These are phyloP conservation scores for Abramis brama DNA, from an alignment of 2,113 vertebrate species.

Conservation along the genomic window DNA sequence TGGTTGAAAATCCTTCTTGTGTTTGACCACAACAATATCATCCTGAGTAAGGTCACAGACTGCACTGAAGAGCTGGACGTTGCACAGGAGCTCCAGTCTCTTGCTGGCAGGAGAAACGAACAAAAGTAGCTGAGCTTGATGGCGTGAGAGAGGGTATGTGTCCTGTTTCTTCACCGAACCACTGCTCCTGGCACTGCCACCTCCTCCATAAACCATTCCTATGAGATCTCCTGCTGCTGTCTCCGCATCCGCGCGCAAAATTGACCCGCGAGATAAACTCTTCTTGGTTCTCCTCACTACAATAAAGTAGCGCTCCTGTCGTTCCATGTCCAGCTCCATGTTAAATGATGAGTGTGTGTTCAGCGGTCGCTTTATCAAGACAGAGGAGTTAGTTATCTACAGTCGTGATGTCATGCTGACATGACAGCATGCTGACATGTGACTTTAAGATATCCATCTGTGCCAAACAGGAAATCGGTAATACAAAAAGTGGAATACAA, in stretches of 20 bases:
- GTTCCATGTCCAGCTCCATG: constrained; percentile 56
- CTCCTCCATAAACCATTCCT: constrained; percentile 62
- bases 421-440: neutral
- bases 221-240: constrained; percentile 64
- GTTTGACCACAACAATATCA: constrained; percentile 74
- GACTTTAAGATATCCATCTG: neutral
- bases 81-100: constrained; percentile 74
- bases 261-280: constrained; percentile 70
- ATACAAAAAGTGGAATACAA: neutral
- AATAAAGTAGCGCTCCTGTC: constrained; percentile 73
- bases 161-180: constrained; percentile 67
- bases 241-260: constrained; percentile 72
- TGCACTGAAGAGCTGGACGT: constrained; percentile 75
- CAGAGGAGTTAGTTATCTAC: neutral
- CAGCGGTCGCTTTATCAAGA: neutral
- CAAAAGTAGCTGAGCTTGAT: constrained; percentile 79
- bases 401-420: constrained; percentile 34
- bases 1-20: constrained; percentile 68
- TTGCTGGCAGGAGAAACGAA: constrained; percentile 63
- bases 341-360: neutral
- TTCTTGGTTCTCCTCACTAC: constrained; percentile 69
- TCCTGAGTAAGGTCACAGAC: constrained; percentile 73
- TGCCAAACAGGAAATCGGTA: neutral
- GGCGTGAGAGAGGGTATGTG: constrained; percentile 68
- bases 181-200: constrained; percentile 59